Evolutionary conservation across 2,888 invertebrate genomes (phyloP).

Genomic region (Conchocele bisecta): DNA sequence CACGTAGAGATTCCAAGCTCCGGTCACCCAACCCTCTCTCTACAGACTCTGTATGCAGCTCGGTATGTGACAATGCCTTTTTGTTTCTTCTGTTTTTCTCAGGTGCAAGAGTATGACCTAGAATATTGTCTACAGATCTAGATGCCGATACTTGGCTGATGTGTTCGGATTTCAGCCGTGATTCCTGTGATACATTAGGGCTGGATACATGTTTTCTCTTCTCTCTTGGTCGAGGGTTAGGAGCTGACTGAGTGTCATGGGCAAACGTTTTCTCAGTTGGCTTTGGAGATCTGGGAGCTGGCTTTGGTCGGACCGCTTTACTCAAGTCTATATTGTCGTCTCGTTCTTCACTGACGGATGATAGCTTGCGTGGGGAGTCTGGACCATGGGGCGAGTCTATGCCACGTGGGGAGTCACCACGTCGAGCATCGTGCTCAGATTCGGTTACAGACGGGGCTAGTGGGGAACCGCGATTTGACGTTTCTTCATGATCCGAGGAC

Average conservation of each 20-base stretch:
- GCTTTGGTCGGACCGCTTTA: slow-evolving; percentile 14
- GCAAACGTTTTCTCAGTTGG: slow-evolving; percentile 32
- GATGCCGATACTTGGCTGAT: slow-evolving; percentile 16
- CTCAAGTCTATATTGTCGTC: no score
- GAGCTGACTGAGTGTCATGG: no score
- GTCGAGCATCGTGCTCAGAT: slow-evolving; percentile 50
- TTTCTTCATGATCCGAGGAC: slow-evolving; percentile 48
- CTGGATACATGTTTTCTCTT: no score
- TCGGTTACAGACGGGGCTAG: slow-evolving; percentile 53
- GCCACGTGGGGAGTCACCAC: slow-evolving; percentile 24
- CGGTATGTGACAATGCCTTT: slow-evolving; percentile 21
- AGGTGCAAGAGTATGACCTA: no score
- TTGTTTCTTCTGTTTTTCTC: no score
- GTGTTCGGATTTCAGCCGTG: slow-evolving; percentile 2
- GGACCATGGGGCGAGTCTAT: slow-evolving; percentile 25
- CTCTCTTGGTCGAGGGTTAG: slow-evolving; percentile 28
- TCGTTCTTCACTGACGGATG: no score
- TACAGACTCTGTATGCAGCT: no score
- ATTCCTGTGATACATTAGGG: slow-evolving; percentile 3
- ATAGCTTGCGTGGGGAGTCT: slow-evolving; percentile 13
- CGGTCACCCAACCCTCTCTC: no score
- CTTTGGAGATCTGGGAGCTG: slow-evolving; percentile 41
- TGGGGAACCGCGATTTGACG: slow-evolving; percentile 41
- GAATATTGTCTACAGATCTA: slow-evolving; percentile 31
- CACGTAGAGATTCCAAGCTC: no score